These are phyloP conservation scores for Amblyornis subalaris DNA, from an alignment of 2,113 vertebrate species.

Conservation along the genomic window DNA sequence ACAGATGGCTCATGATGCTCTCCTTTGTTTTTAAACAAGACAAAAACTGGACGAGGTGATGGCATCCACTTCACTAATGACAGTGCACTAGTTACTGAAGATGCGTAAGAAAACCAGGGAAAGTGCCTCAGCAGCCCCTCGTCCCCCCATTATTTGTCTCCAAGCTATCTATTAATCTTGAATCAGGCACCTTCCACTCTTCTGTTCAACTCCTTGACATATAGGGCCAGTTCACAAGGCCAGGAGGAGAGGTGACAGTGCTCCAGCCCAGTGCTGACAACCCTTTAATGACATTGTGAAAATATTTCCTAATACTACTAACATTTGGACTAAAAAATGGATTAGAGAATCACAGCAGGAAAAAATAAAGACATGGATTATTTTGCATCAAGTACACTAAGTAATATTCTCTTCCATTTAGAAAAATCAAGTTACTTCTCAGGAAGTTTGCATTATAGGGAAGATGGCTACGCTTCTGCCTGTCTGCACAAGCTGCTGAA, in stretches of 20 bases:
- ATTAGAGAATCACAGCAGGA: neutral
- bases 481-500: neutral
- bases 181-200: neutral
- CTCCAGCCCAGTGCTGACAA: neutral
- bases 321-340: neutral
- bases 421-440: neutral
- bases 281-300: neutral
- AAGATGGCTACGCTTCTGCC: neutral
- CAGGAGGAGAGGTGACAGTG: neutral
- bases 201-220: neutral
- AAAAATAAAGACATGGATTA: neutral
- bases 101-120: neutral
- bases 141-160: neutral
- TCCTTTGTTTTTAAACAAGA: neutral
- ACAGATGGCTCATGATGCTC: neutral
- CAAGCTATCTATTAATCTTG: neutral
- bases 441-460: neutral
- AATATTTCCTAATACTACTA: neutral
- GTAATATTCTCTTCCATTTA: neutral
- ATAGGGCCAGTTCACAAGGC: neutral
- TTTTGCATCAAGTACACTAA: neutral
- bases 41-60: neutral
- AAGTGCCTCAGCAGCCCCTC: neutral
- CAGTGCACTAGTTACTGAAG: neutral
- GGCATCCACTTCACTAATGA: neutral